Evolutionary conservation across 1,140 invertebrate genomes (phyloP), one percentile per base, ranked within the genome.

Genomic region (Elymnias hypermnestra): DNA sequence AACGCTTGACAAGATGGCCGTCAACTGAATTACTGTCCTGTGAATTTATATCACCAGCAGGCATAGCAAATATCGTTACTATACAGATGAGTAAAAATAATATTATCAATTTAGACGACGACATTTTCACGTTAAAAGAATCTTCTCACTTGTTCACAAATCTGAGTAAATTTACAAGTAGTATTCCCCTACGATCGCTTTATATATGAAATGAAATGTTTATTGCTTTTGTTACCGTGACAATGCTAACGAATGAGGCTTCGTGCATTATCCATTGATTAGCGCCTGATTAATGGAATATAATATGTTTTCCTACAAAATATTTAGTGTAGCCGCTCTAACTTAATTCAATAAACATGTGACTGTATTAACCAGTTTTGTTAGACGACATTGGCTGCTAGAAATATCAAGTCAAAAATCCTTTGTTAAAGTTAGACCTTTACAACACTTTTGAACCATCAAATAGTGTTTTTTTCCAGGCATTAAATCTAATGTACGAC

Each of bases 1-100:
- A 43, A 26, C 59, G 52, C 18, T 63, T 51, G 7, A 35, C 46
- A 53, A 58, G 37, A 56, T 63, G 37, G 45, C 12, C 9, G 9
- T 33, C 26, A 12, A 36, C 38, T 25, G 23, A 8, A 9, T 33
- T 8, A 26, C 31, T 15, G n/a, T 29, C 36, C 2, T 25, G 22
- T 10, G 3, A 4, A 35, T 37, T 17, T 8, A 14, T 9, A 9
- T 13, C 36, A 18, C 33, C 19, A 8, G 39, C 6, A n/a, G 18
- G 14, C 7, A 26, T 21, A n/a, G 37, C 37, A 7, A 48, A 21
- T 5, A 35, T 18, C 1, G 19, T n/a, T 8, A 52, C 10, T 13
- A 25, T 10, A 12, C 49, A 52, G 4, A 45, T 0, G 3, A 52
- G 8, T 12, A 52, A 5, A 40, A 52, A 17, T 5, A 45, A 4